Evolutionary conservation across 1,140 invertebrate genomes (phyloP), one percentile per base, ranked within the genome.

Genomic region (Drosophila navojoa): DNA sequence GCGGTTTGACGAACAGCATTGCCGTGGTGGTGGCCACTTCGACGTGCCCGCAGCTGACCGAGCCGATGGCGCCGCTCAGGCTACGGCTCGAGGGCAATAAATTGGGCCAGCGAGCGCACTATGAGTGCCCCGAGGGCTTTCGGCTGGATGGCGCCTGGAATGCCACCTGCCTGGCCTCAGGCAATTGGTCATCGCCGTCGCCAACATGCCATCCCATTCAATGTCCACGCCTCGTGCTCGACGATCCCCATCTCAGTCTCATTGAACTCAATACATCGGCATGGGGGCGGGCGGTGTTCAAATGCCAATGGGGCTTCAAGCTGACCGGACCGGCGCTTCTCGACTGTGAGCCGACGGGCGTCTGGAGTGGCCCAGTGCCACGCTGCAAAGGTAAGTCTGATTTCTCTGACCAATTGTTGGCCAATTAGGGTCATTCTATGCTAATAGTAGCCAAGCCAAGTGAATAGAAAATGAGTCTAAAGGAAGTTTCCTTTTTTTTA

Each of bases 281-380:
- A 59, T 94, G 94, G 71, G 94, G 96, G n/a, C 93, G 94, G 58
- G 96, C 95, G 4, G 93, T 96, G 22, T 97, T 97, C 92, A 94
- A 94, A 52, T 98, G 97, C 85, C 94, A 96, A 60, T 96, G 96
- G 94, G 96, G 97, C 44, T 96, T 97, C 90, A 93, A 94, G 64
- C 93, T 97, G 25, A 93, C 93, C 35, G 97, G 97, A 6, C 92
- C 94, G 25, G 94, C 95, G 2, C 95, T 94, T 44, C 93, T 97
- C 47, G 95, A 95, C 86, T 98, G 97, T 90, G 94, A 95, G 82
- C 93, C 94, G 29, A 94, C 95, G 81, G 96, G 96, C 49, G 94
- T 93, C 58, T 98, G 97, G 97, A 96, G 95, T 49, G 95, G 95
- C 63, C 93, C 94, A 60, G 93, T 95, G 76, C 97, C 96, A 16